A percentile compares a stretch with the other conserved stretches of the same genome.
Conservation (phyloP, 2,113 vertebrate species). For the Pangasianodon hypophthalmus region DNA sequence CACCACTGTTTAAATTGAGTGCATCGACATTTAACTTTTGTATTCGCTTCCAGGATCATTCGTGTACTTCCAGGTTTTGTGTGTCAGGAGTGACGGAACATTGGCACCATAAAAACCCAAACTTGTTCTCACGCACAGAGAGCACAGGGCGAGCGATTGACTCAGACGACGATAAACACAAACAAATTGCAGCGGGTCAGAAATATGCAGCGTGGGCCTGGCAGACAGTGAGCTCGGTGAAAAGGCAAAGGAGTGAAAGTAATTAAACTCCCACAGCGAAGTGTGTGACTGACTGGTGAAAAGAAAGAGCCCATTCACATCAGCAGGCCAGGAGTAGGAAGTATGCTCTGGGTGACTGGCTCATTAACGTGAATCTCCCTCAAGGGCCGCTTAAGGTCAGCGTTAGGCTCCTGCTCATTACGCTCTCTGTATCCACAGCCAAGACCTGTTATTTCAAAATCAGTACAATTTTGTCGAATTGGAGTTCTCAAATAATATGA, state of each 20-base stretch:
- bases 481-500: not conserved
- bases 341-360: conserved; percentile 66
- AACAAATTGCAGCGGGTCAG: conserved; percentile 77
- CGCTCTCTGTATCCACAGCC: not conserved
- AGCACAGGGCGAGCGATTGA: conserved; percentile 57
- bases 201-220: conserved; percentile 75
- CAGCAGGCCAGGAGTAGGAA: conserved; percentile 66
- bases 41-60: conserved; percentile 6
- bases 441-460: not conserved
- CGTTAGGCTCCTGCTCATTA: conserved; percentile 18
- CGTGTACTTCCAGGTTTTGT: not conserved
- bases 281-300: conserved; percentile 61
- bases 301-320: conserved; percentile 72
- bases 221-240: conserved; percentile 74
- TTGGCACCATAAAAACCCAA: not conserved
- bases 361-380: conserved; percentile 68
- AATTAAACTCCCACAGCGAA: conserved; percentile 78
- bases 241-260: conserved; percentile 71
- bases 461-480: not conserved
- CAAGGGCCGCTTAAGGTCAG: conserved; percentile 58
- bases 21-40: not conserved
- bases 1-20: not conserved
- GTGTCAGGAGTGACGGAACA: conserved; percentile 1
- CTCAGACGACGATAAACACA: conserved; percentile 67
- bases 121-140: conserved; percentile 11